A percentile compares a stretch with the other conserved stretches of the same genome.
Conservation (phyloP, 2,113 vertebrate genomes). For the Rhinoptilus africanus region DNA sequence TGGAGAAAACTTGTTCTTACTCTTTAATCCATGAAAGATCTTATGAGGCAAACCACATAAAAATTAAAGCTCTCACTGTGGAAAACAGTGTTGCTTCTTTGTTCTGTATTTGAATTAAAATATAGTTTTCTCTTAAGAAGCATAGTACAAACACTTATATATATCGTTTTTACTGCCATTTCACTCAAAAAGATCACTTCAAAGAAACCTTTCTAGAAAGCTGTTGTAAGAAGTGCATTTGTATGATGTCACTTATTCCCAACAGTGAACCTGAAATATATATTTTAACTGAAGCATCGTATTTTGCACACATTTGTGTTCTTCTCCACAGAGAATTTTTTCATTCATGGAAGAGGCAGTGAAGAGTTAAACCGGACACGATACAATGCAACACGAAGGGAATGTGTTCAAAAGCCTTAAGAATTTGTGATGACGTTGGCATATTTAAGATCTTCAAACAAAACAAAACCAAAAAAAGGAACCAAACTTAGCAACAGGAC, state of each 20-base stretch:
- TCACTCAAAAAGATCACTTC: not conserved
- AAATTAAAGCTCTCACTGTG: conserved; percentile 43
- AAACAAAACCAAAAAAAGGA: not conserved
- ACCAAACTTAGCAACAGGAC: not conserved
- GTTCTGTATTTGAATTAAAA: not conserved
- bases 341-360: not conserved
- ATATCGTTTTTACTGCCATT: not conserved
- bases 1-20: conserved; percentile 77
- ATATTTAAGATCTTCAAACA: conserved; percentile 13
- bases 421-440: not conserved
- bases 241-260: not conserved
- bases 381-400: not conserved
- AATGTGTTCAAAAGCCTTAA: not conserved
- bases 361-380: conserved; percentile 15
- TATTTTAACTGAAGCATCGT: not conserved
- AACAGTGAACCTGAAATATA: not conserved
- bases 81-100: conserved; percentile 11
- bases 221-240: not conserved
- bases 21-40: conserved; percentile 78
- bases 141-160: not conserved
- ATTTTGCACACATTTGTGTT: not conserved
- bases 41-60: conserved; percentile 63
- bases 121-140: not conserved
- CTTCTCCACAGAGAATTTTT: not conserved
- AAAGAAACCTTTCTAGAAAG: not conserved